Base-by-base conservation (phyloP, 2,113 vertebrate species). In the Albula glossodonta region DNA sequence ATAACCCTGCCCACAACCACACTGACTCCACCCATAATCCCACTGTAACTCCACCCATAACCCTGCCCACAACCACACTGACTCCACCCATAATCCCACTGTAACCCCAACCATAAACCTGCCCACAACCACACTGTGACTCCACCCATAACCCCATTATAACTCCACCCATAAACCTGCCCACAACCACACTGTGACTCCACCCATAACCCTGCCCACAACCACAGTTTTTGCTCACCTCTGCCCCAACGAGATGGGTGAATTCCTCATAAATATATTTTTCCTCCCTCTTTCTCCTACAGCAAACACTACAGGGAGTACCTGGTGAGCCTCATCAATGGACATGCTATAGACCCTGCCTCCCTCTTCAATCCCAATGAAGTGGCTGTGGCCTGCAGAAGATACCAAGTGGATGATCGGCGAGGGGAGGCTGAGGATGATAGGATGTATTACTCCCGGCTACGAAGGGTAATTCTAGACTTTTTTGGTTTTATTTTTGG, bases 231-330 rank as follows among this genome's bases (percentile, higher is more conserved):
- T 41, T 41, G 31, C 31, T 41, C 31, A 41, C 31, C 31, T 41
- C 31, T 41, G 31, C 31, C 31, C 31, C 31, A 41, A 41, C 31
- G 31, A 41, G 31, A 1, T 41, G 31, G 31, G 31, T 41, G 1
- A 41, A 41, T 41, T 41, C 31, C 31, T 41, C 31, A 41, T 41
- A 41, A 41, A 41, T 41, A 41, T 41, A 41, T 41, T 41, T 41
- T 41, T 41, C 31, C 31, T 41, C 12, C 8, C 2, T n/a, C 19
- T 51, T 11, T 48, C 6, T 15, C 15, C 48, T 60, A 3, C 89
- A 98, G 97, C 89, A 96, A 97, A 66, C 97, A 97, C 89, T 97
- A 97, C 92, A 93, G 96, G 78, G 97, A 98, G 80, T 98, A 97
- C 89, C 94, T 97, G 87, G 97, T 98, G 83, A 97, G 95, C 87